Conservation (phyloP, 2,797 vertebrate genomes). For the Chiloscyllium punctatum region DNA sequence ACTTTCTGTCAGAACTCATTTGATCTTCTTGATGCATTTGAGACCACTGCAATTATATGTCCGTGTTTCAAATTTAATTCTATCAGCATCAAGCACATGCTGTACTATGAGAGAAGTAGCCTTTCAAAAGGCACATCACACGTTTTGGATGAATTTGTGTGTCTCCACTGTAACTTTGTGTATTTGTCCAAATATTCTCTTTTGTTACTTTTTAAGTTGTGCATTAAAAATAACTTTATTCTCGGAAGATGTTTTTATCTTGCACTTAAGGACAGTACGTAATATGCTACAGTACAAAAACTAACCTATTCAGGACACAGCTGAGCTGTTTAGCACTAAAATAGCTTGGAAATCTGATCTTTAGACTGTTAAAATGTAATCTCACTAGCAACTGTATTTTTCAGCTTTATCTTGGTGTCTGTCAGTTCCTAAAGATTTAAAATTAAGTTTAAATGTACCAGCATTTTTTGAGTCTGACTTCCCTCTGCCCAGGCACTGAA, state of each 20-base stretch:
- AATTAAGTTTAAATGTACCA: not conserved
- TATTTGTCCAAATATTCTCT: not conserved
- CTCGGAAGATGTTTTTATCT: constrained; percentile 1
- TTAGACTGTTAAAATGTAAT: not conserved
- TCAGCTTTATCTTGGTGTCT: not conserved
- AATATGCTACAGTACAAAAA: not conserved
- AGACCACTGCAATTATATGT: not conserved
- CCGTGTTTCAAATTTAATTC: not conserved
- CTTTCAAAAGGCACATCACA: not conserved
- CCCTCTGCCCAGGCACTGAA: not conserved
- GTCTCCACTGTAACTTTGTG: not conserved
- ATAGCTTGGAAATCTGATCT: not conserved
- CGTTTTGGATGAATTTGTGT: not conserved
- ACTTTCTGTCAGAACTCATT: not conserved
- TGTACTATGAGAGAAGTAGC: not conserved
- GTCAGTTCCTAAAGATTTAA: constrained; percentile 16
- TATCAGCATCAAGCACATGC: not conserved
- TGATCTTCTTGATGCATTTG: not conserved
- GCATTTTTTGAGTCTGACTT: not conserved
- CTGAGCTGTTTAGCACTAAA: constrained; percentile 24
- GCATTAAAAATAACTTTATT: not conserved
- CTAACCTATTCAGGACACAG: not conserved
- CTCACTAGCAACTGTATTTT: not conserved
- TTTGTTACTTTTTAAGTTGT: not conserved
- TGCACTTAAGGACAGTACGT: not conserved